phyloP scores from a whole-genome alignment of 2,888 invertebrate species.

The Drosophila koepferae region DNA sequence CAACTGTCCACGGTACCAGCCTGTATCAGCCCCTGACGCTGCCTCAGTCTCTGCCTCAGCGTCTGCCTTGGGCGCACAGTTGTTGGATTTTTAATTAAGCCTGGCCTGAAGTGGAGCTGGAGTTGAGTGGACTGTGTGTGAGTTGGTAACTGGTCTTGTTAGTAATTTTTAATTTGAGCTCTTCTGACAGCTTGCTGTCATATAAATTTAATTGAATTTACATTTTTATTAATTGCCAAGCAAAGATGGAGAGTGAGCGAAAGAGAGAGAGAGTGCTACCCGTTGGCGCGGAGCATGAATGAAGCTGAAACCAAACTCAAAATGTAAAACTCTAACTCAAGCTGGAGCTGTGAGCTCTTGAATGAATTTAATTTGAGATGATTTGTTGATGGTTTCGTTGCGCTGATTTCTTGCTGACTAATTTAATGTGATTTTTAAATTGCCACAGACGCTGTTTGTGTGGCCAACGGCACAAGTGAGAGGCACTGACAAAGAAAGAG shows the following conservation, averaged over 20 bases:
- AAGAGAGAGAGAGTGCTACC: conserved; percentile 41
- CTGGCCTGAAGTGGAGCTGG: conserved; percentile 41
- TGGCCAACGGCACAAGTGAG: conserved; percentile 40
- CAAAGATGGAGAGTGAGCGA: conserved; percentile 7
- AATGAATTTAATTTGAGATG: conserved; percentile 82
- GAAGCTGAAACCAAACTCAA: conserved; percentile 36
- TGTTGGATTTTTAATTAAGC: conserved; percentile 80
- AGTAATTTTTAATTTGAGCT: conserved; percentile 84
- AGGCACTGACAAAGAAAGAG: neutral
- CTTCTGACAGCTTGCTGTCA: conserved; percentile 84
- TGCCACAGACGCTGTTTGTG: conserved; percentile 72
- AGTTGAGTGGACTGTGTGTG: conserved; percentile 18
- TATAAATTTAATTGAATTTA: conserved; percentile 85
- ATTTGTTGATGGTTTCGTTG: conserved; percentile 81
- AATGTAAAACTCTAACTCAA: conserved; percentile 5
- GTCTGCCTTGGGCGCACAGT: conserved; percentile 44
- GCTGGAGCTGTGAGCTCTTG: conserved; percentile 49
- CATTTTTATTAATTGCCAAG: conserved; percentile 84
- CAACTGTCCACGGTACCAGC: conserved; percentile 8
- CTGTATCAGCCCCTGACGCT: neutral
- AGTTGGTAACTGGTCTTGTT: conserved; percentile 72
- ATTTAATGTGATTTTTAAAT: conserved; percentile 81
- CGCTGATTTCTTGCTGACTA: conserved; percentile 82
- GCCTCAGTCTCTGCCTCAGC: neutral
- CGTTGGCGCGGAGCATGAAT: conserved; percentile 62